phyloP scores from a whole-genome alignment of 2,888 invertebrate genomes.

The Caenorhabditis angaria region DNA sequence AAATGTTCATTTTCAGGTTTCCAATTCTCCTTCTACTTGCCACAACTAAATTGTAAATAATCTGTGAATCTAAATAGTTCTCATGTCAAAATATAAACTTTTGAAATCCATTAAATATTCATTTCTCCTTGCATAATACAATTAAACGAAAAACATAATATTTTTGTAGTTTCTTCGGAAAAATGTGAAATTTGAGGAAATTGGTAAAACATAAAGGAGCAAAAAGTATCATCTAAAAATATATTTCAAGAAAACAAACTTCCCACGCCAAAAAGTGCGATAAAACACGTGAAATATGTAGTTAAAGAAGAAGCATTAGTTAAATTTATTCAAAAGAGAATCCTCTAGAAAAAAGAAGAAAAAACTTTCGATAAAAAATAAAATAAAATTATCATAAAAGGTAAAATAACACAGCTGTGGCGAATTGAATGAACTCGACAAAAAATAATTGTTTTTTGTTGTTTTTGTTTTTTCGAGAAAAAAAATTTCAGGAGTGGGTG shows the following conservation, averaged over 20 bases:
- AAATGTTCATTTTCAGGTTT: too few relatives aligned
- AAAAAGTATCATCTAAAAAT: background rate
- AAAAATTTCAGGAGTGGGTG: too few relatives aligned
- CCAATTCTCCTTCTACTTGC: too few relatives aligned
- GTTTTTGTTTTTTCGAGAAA: background rate
- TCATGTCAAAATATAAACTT: background rate
- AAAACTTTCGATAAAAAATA: slow-evolving; percentile 9
- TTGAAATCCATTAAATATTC: slow-evolving; percentile 42
- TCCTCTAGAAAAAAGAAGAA: slow-evolving; percentile 4
- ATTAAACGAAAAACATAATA: background rate
- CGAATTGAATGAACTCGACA: slow-evolving; percentile 4
- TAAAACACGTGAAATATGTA: background rate
- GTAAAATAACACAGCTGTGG: slow-evolving; percentile 4
- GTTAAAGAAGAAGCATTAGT: slow-evolving; percentile 12
- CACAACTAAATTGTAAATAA: too few relatives aligned
- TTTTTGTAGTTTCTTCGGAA: background rate
- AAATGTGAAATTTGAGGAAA: background rate
- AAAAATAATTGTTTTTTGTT: background rate
- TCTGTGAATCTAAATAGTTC: too few relatives aligned
- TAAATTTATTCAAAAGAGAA: background rate
- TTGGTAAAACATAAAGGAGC: background rate
- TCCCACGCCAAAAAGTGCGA: slow-evolving; percentile 1
- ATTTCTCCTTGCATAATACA: slow-evolving; percentile 45
- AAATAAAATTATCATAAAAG: slow-evolving; percentile 2
- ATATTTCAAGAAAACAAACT: background rate